These are phyloP conservation scores for Eublepharis macularius DNA, from an alignment of 2,113 vertebrate genomes.

Conservation along the genomic window DNA sequence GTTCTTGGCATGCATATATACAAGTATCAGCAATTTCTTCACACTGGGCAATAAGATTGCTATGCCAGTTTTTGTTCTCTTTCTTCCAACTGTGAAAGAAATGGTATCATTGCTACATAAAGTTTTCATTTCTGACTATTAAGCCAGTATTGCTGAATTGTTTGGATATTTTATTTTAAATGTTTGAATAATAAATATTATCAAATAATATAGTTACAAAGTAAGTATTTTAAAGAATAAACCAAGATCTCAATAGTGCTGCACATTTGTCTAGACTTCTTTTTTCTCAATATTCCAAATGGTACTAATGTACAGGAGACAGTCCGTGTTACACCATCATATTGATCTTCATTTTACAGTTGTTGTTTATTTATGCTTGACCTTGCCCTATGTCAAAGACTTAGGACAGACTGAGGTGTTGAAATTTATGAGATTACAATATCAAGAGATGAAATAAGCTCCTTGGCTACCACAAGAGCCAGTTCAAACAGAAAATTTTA, in stretches of 20 bases:
- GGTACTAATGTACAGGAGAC: background rate
- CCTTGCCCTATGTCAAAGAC: too few relatives aligned
- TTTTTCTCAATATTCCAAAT: background rate
- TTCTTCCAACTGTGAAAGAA: background rate
- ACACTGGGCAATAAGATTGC: background rate
- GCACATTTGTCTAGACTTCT: background rate
- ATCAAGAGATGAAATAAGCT: too few relatives aligned
- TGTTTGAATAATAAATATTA: too few relatives aligned
- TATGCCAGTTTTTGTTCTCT: background rate
- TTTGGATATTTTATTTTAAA: too few relatives aligned
- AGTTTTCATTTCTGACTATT: too few relatives aligned
- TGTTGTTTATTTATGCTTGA: background rate
- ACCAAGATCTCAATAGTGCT: background rate
- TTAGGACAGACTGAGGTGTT: too few relatives aligned
- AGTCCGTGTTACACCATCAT: background rate
- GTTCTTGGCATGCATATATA: background rate
- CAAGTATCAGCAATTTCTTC: background rate
- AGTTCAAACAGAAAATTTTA: too few relatives aligned
- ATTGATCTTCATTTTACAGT: background rate
- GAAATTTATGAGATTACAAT: too few relatives aligned
- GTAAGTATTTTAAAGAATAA: too few relatives aligned
- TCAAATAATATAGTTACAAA: too few relatives aligned
- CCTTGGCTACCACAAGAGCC: too few relatives aligned
- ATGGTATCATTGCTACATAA: background rate
- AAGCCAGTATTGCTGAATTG: too few relatives aligned